Conservation (phyloP, 2,113 vertebrate genomes). For the Rafetus swinhoei region DNA sequence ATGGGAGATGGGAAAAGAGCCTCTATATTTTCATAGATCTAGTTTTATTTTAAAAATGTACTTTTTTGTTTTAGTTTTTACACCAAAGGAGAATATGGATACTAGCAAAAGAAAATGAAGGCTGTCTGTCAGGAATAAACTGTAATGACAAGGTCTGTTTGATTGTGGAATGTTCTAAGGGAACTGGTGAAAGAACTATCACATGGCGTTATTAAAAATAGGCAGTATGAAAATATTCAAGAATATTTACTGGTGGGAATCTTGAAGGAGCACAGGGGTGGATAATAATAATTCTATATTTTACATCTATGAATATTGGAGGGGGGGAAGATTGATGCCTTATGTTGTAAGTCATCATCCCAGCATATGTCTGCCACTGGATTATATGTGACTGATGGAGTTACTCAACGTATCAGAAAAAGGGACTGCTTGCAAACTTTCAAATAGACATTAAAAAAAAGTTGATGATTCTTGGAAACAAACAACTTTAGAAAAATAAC, state of each 20-base stretch:
- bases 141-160: background rate
- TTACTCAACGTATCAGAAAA: background rate
- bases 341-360: background rate
- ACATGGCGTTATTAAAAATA: background rate
- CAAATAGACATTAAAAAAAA: background rate
- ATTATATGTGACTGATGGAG: background rate
- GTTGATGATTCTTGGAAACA: background rate
- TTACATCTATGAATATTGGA: background rate
- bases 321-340: rapidly evolving
- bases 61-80: background rate
- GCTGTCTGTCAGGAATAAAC: background rate
- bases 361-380: background rate
- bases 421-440: background rate
- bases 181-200: background rate
- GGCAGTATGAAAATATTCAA: background rate
- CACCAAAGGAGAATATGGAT: background rate
- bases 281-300: background rate
- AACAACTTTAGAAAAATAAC: background rate
- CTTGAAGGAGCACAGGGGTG: background rate
- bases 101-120: background rate
- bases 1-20: background rate
- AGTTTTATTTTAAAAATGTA: background rate
- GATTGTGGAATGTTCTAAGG: background rate
- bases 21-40: background rate
- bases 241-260: background rate